Evolutionary conservation across 1,140 invertebrate genomes (phyloP).

Genomic region (Calephelis virginiensis): DNA sequence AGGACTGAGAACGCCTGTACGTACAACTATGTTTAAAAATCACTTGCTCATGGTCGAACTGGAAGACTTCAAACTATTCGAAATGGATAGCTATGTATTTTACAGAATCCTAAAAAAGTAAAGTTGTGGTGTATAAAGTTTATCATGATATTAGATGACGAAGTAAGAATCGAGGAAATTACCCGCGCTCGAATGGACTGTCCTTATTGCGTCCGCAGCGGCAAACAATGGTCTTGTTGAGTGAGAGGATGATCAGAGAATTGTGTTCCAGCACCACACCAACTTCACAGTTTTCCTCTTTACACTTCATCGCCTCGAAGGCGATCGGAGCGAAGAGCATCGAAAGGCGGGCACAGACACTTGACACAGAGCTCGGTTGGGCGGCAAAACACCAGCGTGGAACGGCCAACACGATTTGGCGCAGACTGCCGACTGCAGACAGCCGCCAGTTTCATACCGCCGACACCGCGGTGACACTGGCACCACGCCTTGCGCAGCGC

Average conservation of each 20-base stretch:
- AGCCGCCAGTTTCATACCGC: constrained; percentile 55
- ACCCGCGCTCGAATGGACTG: constrained; percentile 75
- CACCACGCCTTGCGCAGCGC: constrained; percentile 65
- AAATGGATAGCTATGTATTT: background rate
- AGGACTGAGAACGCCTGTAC: constrained; percentile 48
- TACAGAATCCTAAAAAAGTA: too few species aligned
- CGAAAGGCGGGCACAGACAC: constrained; percentile 63
- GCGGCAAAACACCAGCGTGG: constrained; percentile 45
- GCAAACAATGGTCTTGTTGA: constrained; percentile 76
- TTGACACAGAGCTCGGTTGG: constrained; percentile 46
- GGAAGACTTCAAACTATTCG: constrained; percentile 1
- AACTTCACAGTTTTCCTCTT: constrained; percentile 78
- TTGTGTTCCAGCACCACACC: constrained; percentile 74
- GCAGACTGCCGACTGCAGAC: constrained; percentile 61
- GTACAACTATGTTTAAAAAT: constrained; percentile 20
- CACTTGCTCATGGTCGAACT: constrained; percentile 5
- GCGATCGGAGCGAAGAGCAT: constrained; percentile 74
- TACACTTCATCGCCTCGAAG: constrained; percentile 78
- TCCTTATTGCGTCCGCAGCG: constrained; percentile 69
- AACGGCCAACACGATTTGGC: constrained; percentile 58
- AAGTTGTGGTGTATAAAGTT: background rate
- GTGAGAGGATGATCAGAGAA: constrained; percentile 73
- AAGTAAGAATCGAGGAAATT: constrained; percentile 33
- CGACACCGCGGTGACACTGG: constrained; percentile 43
- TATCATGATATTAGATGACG: background rate